Percentiles rank a stretch among this genome's conserved stretches.
Conservation (phyloP, 2,888 invertebrate genomes). For the Ochropleura plecta region DNA sequence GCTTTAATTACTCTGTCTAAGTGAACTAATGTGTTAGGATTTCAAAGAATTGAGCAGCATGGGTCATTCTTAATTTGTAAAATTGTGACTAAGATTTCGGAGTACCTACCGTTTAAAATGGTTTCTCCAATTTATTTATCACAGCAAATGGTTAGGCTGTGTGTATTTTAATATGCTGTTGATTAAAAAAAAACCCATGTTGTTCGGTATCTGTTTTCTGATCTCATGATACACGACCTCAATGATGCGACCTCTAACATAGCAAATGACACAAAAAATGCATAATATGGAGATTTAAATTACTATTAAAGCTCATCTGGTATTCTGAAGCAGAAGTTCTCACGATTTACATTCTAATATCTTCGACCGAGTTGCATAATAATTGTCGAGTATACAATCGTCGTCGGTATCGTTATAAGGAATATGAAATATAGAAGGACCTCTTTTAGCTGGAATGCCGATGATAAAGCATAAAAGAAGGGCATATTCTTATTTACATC, state of each 20-base stretch:
- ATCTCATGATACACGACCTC: conserved; percentile 30
- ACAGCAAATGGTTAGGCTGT: neutral
- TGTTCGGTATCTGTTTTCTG: neutral
- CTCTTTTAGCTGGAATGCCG: neutral
- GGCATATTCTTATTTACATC: neutral
- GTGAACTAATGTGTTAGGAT: conserved; percentile 50
- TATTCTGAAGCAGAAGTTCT: conserved; percentile 37
- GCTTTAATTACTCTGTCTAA: conserved; percentile 49
- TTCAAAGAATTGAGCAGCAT: conserved; percentile 52
- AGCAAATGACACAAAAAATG: conserved; percentile 30
- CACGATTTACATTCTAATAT: conserved; percentile 50
- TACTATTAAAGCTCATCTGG: conserved; percentile 16
- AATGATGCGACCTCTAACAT: conserved; percentile 30
- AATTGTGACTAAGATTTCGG: conserved; percentile 53
- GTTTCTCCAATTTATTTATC: neutral
- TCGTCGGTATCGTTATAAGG: neutral
- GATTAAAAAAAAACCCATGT: neutral
- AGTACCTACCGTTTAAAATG: conserved; percentile 17
- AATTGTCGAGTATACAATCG: conserved; percentile 19
- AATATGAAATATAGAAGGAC: neutral
- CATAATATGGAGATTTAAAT: conserved; percentile 39
- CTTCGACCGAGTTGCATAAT: conserved; percentile 33
- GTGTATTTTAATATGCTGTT: neutral
- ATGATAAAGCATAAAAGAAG: neutral
- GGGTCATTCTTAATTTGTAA: conserved; percentile 33